Percentiles rank a stretch among this genome's conserved stretches.
Evolutionary conservation across 37 sponge, comb jelly and placozoan genomes (phyloP).

Genomic region (Aplysina aerophoba): DNA sequence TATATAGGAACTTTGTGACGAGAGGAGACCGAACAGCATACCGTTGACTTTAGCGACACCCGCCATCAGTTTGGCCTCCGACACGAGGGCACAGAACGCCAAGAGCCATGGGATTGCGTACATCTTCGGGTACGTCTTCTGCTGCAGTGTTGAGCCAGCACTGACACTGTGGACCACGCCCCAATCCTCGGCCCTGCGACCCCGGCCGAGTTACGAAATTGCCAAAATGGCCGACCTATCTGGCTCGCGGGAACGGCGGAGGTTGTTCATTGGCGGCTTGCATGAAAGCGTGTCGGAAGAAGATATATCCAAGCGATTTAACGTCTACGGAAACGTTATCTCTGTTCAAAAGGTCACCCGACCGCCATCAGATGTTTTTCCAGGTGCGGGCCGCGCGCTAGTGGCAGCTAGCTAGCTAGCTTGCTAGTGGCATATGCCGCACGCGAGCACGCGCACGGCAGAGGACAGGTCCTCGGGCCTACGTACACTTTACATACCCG

Average conservation of each 20-base stretch:
- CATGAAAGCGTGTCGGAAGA: constrained; percentile 21
- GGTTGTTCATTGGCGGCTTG: constrained; percentile 45
- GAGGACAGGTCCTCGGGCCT: too few species aligned
- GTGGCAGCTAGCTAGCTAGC: too few species aligned
- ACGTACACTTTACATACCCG: too few species aligned
- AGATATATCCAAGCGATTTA: constrained; percentile 30
- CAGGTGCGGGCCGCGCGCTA: background rate
- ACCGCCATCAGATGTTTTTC: background rate
- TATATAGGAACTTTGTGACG: background rate
- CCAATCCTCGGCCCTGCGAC: background rate
- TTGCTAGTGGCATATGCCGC: too few species aligned
- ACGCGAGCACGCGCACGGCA: too few species aligned
- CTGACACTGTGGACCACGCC: background rate
- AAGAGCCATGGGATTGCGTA: too few species aligned
- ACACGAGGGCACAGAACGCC: background rate
- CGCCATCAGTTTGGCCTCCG: constrained; percentile 18
- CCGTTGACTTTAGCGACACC: constrained; percentile 59
- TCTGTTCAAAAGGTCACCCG: constrained; percentile 32
- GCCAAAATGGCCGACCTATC: constrained; percentile 11
- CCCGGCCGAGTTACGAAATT: background rate
- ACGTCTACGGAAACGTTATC: constrained; percentile 25
- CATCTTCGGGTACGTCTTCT: background rate
- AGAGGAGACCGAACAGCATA: background rate
- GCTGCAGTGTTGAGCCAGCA: background rate
- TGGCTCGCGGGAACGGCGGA: background rate